Evolutionary conservation across 2,797 vertebrate genomes (phyloP), one percentile per base, ranked within the genome.

Genomic region (Sparus aurata): DNA sequence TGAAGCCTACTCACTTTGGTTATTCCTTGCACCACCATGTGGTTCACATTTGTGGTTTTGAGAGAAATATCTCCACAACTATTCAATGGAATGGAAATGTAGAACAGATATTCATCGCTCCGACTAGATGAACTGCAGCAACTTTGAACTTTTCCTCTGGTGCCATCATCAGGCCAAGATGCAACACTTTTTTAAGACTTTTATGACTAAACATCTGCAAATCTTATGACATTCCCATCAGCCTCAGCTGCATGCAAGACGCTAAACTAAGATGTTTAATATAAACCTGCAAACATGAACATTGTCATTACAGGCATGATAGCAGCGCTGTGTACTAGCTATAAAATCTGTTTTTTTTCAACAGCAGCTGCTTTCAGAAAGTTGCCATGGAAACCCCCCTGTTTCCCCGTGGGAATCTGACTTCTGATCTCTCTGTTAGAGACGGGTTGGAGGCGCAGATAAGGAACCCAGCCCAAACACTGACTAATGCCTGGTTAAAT

Each of bases 351-450:
- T 34, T 8, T 53, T 43, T 41, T 58, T 77, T 59, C 49, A 34
- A 64, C 57, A 41, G 43, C 73, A 54, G 69, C 58, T 61, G 30
- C 58, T 63, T 52, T 12, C 10, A 52, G 76, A 57, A 54, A 1
- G 78, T 73, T 82, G 41, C 68, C 64, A 66, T 81, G 72, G 80
- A 85, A 77, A 69, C 68, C 3, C 11, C 11, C 20, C 27, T 69
- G 27, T 67, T 70, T 79, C 58, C 75, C 13, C 27, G 25, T 63
- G 47, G 85, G 50, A 82, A 66, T 82, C 67, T 77, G 79, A 77
- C 82, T 77, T 55, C 76, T 73, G 80, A 80, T 87, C 85, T 80
- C 70, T 80, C 79, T 67, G 74, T 90, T 80, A 85, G 74, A 71
- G 74, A 46, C 20, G 52, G 38, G 53, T 22, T 47, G 22, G 49